These are phyloP conservation scores for Nannoperca obscura DNA, from an alignment of 2,797 vertebrate species.

Conservation along the genomic window DNA sequence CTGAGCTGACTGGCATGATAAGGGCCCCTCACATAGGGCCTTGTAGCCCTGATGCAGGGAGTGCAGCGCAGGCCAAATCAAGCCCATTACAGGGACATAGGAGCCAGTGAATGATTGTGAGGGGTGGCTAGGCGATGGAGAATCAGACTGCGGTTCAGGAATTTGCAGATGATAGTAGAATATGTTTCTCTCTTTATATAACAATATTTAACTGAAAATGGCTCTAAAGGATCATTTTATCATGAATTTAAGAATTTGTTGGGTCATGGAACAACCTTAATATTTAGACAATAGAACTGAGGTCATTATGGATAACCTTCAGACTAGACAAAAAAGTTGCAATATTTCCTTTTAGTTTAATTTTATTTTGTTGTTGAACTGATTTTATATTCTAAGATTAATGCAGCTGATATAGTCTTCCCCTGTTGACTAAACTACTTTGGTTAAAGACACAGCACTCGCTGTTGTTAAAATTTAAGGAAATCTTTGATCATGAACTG, in stretches of 20 bases:
- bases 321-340: neutral
- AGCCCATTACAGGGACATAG: slow-evolving; percentile 40
- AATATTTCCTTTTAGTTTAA: neutral
- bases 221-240: neutral
- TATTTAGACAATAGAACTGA: neutral
- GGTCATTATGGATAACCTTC: neutral
- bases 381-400: neutral
- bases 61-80: slow-evolving; percentile 10
- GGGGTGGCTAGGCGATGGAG: neutral
- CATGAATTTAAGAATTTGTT: neutral
- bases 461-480: neutral
- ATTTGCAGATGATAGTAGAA: neutral
- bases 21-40: slow-evolving; percentile 32
- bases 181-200: neutral
- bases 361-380: neutral
- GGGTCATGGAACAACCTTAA: neutral
- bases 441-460: neutral
- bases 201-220: neutral
- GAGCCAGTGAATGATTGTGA: slow-evolving; percentile 21
- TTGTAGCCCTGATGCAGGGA: slow-evolving; percentile 23
- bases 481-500: neutral
- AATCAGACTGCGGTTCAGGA: slow-evolving; percentile 3
- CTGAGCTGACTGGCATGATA: slow-evolving; percentile 35
- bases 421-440: neutral
- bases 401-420: neutral